phyloP scores from a whole-genome alignment of 1,140 invertebrate genomes.

The Drosophila gunungcola region DNA sequence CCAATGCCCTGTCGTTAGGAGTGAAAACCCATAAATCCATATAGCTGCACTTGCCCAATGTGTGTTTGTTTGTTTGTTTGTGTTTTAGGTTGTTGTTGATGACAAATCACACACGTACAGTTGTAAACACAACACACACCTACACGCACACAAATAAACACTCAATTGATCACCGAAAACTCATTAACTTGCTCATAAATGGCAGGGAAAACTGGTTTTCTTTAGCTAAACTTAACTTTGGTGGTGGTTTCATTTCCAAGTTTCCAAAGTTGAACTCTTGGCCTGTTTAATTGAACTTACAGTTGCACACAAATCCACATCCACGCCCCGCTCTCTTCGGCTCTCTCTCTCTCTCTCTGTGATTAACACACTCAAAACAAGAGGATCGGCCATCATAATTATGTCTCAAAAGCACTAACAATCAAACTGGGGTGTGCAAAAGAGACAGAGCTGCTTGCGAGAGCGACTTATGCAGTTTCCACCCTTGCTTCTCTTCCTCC shows the following conservation, averaged over 20 bases:
- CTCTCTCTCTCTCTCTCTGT: conserved; percentile 10
- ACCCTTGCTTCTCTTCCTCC: conserved; percentile 16
- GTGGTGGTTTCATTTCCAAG: conserved; percentile 51
- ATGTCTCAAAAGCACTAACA: conserved; percentile 12
- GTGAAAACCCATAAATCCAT: conserved; percentile 1
- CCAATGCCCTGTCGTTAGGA: conserved; percentile 24
- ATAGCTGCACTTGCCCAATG: conserved; percentile 50
- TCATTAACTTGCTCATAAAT: conserved; percentile 46
- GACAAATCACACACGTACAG: conserved; percentile 47
- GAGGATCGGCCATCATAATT: conserved; percentile 49
- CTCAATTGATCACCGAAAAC: conserved; percentile 41
- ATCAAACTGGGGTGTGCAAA: neutral
- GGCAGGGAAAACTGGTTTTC: conserved; percentile 50
- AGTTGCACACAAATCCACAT: conserved; percentile 61
- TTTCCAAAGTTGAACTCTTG: conserved; percentile 56
- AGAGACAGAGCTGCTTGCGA: conserved; percentile 7
- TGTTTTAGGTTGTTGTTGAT: conserved; percentile 45
- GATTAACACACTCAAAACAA: conserved; percentile 49
- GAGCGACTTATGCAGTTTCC: conserved; percentile 39
- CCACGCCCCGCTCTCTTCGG: conserved; percentile 44
- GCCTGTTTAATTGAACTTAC: conserved; percentile 71
- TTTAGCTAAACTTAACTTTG: conserved; percentile 47
- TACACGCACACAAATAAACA: conserved; percentile 8
- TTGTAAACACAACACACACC: conserved; percentile 43
- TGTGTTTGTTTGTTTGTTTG: conserved; percentile 30